Evolutionary conservation across 2,888 invertebrate genomes (phyloP).

Genomic region (Zhuqinia jingwanae): DNA sequence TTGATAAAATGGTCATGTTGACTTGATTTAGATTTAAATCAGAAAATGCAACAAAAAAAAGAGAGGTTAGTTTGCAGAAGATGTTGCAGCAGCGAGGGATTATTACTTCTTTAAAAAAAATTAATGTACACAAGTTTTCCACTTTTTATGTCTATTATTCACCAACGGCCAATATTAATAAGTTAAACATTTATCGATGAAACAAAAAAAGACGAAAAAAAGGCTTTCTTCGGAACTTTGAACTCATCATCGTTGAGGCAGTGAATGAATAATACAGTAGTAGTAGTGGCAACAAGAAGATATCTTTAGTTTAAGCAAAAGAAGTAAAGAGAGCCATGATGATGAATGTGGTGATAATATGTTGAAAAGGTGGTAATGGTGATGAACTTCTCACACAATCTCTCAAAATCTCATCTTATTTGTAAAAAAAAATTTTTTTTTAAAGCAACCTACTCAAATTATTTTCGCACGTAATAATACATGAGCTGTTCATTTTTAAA

Average conservation of each 20-base stretch:
- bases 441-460: conserved; percentile 52
- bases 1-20: conserved; percentile 28
- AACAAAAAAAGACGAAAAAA: no score
- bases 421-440: conserved; percentile 47
- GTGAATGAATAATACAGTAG: no score
- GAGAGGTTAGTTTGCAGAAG: no score
- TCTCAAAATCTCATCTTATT: conserved; percentile 34
- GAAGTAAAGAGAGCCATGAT: neutral
- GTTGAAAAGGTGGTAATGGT: neutral
- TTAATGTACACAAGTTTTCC: no score
- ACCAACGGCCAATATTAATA: no score
- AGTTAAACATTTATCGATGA: no score
- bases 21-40: conserved; percentile 43
- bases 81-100: no score
- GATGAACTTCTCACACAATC: conserved; percentile 53
- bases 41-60: neutral
- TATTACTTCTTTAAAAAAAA: no score
- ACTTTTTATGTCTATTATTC: neutral
- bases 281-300: neutral
- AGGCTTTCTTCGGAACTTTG: conserved; percentile 40
- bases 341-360: conserved; percentile 8
- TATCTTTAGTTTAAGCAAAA: neutral
- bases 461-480: conserved; percentile 70
- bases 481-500: conserved; percentile 52
- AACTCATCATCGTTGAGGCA: neutral